phyloP scores from a whole-genome alignment of 2,888 invertebrate genomes.

The Hypomecis punctinalis region DNA sequence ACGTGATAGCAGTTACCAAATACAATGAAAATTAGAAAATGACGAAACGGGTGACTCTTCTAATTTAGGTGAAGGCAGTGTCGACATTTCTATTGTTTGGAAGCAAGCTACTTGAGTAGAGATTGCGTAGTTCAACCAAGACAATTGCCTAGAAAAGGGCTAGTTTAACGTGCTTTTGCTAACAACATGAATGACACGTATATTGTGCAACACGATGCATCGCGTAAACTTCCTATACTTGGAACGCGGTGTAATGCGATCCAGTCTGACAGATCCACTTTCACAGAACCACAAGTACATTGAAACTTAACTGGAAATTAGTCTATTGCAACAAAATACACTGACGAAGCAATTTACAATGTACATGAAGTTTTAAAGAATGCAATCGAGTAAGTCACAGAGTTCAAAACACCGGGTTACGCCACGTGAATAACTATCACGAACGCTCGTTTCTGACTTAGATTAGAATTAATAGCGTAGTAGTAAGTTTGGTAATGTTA shows the following conservation, averaged over 20 bases:
- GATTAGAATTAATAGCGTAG: conserved; percentile 7
- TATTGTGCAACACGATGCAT: conserved; percentile 54
- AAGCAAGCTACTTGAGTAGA: conserved; percentile 39
- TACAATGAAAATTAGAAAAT: conserved; percentile 30
- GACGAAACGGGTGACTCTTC: conserved; percentile 40
- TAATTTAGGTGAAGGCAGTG: conserved; percentile 52
- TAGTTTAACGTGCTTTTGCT: conserved; percentile 5
- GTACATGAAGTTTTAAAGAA: conserved; percentile 13
- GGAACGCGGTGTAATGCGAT: conserved; percentile 55
- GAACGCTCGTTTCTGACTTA: conserved; percentile 8
- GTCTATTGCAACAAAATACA: conserved; percentile 24
- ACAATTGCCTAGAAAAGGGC: conserved; percentile 18
- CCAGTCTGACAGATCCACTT: conserved; percentile 53
- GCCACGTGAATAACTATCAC: conserved; percentile 34
- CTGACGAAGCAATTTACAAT: conserved; percentile 17
- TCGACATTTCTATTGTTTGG: conserved; percentile 53
- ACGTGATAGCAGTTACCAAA: background rate
- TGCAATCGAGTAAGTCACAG: conserved; percentile 23
- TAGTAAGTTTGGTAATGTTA: conserved; percentile 21
- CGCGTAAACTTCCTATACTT: conserved; percentile 52
- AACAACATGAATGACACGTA: conserved; percentile 39
- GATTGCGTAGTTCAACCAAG: conserved; percentile 39
- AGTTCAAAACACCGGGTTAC: conserved; percentile 25
- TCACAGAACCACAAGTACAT: conserved; percentile 46
- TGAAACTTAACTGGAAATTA: conserved; percentile 34